Conservation (phyloP, 1,140 invertebrate species). For the Tetranychus urticae region DNA sequence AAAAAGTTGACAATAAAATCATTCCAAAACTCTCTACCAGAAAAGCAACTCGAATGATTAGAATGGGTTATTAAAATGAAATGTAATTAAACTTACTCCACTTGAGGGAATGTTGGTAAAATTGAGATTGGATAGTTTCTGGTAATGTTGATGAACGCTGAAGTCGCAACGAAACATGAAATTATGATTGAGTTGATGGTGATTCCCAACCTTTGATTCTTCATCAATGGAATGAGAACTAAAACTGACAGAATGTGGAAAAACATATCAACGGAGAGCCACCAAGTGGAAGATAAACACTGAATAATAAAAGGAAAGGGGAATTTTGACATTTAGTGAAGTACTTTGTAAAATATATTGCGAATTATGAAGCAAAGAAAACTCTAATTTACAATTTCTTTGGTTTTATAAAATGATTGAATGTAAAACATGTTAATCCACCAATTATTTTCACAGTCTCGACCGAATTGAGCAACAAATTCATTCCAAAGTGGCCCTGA, state of each 20-base stretch:
- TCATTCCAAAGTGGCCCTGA: slow-evolving; percentile 11
- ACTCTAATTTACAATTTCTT: neutral
- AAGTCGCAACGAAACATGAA: too few relatives aligned
- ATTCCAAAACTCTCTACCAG: neutral
- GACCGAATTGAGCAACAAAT: slow-evolving; percentile 1
- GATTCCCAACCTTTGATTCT: neutral
- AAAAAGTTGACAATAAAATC: neutral
- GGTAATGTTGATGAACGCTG: neutral
- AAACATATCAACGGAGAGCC: neutral
- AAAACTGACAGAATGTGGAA: neutral
- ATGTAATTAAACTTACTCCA: neutral
- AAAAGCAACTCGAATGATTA: too few relatives aligned
- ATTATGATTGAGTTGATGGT: neutral
- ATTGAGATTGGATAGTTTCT: neutral
- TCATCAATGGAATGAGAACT: neutral
- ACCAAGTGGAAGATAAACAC: neutral
- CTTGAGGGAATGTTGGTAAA: neutral
- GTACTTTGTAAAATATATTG: too few relatives aligned
- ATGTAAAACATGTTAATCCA: slow-evolving; percentile 15
- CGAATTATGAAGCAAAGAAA: too few relatives aligned
- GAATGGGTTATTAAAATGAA: too few relatives aligned
- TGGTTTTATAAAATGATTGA: slow-evolving; percentile 2
- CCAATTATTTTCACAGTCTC: slow-evolving; percentile 13
- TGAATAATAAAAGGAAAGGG: neutral
- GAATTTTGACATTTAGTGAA: too few relatives aligned